Evolutionary conservation across 1,140 invertebrate genomes (phyloP), one percentile per base, ranked within the genome.

Genomic region (Papilio machaon): DNA sequence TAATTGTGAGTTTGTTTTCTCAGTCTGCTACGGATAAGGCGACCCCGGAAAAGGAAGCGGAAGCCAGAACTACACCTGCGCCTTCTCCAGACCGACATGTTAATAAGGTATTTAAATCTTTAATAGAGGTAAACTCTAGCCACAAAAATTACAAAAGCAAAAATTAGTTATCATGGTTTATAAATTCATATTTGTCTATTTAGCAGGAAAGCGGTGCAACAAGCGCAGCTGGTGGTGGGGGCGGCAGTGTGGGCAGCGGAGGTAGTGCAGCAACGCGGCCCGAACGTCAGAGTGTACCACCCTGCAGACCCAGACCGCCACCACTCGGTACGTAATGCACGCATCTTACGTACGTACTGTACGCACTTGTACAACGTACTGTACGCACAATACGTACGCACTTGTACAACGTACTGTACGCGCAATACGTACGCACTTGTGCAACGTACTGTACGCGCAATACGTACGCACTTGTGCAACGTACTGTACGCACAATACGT

Each of bases 21-120:
- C 89, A 94, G 92, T 92, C 92, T 9, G 88, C 87, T 13, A 90
- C 91, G 35, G 92, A 94, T 46, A 93, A 93, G 52, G 86, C 87
- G 9, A 88, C 89, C 0, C 85, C 84, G 9, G 91, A 92, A 2
- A 91, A 92, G 60, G 92, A 94, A 73, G 86, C 85, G 0, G 92
- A 93, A 76, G 77, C 82, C 0, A 85, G 91, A 35, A 92, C 89
- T 9, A 93, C 94, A 1, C 92, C 94, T 0, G 93, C 91, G 74
- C 93, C 92, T 0, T 95, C 94, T 7, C 91, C 93, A 7, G 94
- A 95, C 76, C 86, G 94, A 83, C 93, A 95, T 81, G 90, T 89
- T 17, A 76, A 78, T 38, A 95, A 95, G 89, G 94, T 95, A 86
- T 60, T 76, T 80, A 49, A 60, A 67, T 73, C n/a, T 30, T 30